Base-by-base conservation (phyloP, 1,140 invertebrate genomes). In the Periplaneta americana region DNA sequence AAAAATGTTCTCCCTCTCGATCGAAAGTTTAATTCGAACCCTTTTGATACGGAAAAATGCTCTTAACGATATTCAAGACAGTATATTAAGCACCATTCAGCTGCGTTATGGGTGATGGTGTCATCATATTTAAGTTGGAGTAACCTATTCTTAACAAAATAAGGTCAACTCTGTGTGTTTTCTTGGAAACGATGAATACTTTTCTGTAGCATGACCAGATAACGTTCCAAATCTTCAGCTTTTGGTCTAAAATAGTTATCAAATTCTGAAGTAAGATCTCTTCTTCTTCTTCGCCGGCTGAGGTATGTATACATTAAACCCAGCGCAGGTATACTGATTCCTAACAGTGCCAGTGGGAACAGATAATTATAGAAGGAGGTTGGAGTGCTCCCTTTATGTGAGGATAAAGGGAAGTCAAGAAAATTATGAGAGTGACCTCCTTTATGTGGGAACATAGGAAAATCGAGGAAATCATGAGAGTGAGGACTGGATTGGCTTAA, bases 241-340 rank as follows among this genome's bases (percentile, higher is more conserved):
- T n/a, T 9, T 36, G 75, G 75, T 6, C 11, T 18, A 34, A 34
- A 34, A 34, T 76, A 35, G n/a, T 34, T 34, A 18, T 2, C 6
- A 1, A 15, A 15, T 1, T 66, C 48, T 66, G 48, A 66, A 66
- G 6, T n/a, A 9, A 66, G 28, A 66, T 66, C 48, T 1, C 48
- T 22, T n/a, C 48, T 18, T 31, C 79, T 28, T 31, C 80, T 75
- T 36, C 80, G 74, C 1, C 34, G 39, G 32, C 39, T 75, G 17
- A 81, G 32, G 48, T 81, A 78, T 33, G 80, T 77, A 17, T 81
- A 81, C 80, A 81, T 77, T 22, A 77, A 81, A 5, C 80, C 80
- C 37, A 81, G 32, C 13, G 80, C 80, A 15, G 80, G 80, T 39
- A 81, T 48, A 35, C 80, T 77, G 22, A 81, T 77, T n/a, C 80